Base-by-base conservation (phyloP, 2,797 vertebrate genomes). In the Varecia variegata region DNA sequence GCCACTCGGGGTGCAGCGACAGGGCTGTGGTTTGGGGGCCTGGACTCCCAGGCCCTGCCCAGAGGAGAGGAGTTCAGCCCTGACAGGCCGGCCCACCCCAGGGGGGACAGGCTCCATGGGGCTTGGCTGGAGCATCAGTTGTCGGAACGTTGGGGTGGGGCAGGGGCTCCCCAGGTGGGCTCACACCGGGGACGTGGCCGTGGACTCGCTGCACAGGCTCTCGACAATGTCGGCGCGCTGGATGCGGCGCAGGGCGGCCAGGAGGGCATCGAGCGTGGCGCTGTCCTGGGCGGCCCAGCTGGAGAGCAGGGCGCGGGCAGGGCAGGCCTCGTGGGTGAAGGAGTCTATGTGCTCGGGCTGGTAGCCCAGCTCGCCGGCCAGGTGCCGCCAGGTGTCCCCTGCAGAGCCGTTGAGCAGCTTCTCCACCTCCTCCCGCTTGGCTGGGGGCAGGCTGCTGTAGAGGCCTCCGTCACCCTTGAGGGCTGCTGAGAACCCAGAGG, bases 361-460 rank as follows among this genome's bases (percentile, higher is more conserved):
- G 96, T 99, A 99, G 71, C 99, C 99, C 95, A 99, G 98, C 95
- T 99, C 99, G 0, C 98, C 99, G 0, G 99, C 99, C 98, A 99
- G 98, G 98, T 98, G 99, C 98, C 99, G 98, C 99, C 99, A 99
- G 85, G 99, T 99, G 92, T 99, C 99, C 27, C 99, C 99, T 0
- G 98, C 95, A 0, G 97, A 98, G 94, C 99, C 98, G 1, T 96
- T 98, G 95, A 99, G 98, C 93, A 99, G 99, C 96, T 99, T 99
- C 98, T 98, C 99, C 74, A 99, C 98, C 93, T 99, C 99, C 93
- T 99, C 99, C 98, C 98, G 99, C 98, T 99, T 99, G 98, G 97
- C 98, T 60, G 98, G 98, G 3, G 98, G 99, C 97, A 97, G 98
- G 97, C 98, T 98, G 20, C 98, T 90, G 95, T 99, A 99, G 17